Conservation (phyloP, 64 coral and sea anemone species). For the Montipora efflorescens region DNA sequence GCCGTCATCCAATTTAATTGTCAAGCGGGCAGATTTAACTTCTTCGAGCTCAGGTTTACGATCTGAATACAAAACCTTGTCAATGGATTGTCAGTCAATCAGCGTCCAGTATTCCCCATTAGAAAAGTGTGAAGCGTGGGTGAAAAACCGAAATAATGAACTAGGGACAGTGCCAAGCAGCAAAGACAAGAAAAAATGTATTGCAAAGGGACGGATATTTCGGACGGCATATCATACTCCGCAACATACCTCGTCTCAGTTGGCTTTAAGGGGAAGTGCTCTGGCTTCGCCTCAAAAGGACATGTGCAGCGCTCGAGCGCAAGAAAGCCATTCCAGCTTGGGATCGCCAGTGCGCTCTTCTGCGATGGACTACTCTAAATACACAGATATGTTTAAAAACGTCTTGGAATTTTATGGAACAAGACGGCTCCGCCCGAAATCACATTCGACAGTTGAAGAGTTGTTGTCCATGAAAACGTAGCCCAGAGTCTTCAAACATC, state of each 20-base stretch:
- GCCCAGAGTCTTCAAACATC: not conserved
- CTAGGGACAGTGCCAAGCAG: slow-evolving; percentile 29
- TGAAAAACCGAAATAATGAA: slow-evolving; percentile 52
- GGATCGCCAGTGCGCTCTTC: not conserved
- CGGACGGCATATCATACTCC: not conserved
- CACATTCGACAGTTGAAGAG: slow-evolving; percentile 39
- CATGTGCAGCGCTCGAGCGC: not conserved
- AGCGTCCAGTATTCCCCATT: slow-evolving; percentile 3
- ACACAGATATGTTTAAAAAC: slow-evolving; percentile 83
- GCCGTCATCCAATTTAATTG: slow-evolving; percentile 21
- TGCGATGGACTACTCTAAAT: slow-evolving; percentile 64
- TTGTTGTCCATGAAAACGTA: slow-evolving; percentile 37
- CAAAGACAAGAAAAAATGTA: slow-evolving; percentile 28
- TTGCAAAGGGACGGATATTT: not conserved
- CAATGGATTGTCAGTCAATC: not conserved
- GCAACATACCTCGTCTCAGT: not conserved
- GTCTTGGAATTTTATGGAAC: slow-evolving; percentile 76
- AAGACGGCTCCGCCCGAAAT: slow-evolving; percentile 55
- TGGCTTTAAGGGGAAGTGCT: slow-evolving; percentile 5
- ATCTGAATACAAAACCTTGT: slow-evolving; percentile 11
- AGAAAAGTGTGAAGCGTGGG: slow-evolving; percentile 63
- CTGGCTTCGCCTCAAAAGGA: slow-evolving; percentile 25
- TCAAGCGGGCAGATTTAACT: slow-evolving; percentile 21
- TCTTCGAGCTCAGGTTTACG: not conserved
- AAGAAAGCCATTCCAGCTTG: not conserved